These are phyloP conservation scores for Onychorhynchus coronatus DNA, from an alignment of 2,113 vertebrate genomes.

Conservation along the genomic window DNA sequence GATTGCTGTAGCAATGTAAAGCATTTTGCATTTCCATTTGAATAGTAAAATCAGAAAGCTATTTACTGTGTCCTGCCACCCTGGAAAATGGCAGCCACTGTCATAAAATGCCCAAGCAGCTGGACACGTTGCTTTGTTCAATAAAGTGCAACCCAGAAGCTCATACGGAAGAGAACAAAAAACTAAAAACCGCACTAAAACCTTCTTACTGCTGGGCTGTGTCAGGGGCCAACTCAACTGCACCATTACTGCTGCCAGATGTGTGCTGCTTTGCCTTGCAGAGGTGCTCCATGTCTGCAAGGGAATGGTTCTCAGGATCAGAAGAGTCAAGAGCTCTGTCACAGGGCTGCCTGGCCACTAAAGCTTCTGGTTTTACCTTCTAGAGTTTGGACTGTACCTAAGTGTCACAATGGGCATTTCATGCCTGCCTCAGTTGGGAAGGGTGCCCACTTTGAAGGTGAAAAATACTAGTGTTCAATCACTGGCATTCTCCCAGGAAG, in stretches of 20 bases:
- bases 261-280: not conserved
- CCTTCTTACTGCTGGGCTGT: not conserved
- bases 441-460: not conserved
- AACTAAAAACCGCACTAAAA: not conserved
- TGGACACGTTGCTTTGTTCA: not conserved
- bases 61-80: not conserved
- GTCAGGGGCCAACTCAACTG: not conserved
- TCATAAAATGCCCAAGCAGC: not conserved
- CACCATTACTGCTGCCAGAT: not conserved
- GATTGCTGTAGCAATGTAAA: not conserved
- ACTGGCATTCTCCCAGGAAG: not conserved
- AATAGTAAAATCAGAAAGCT: not conserved
- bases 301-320: not conserved
- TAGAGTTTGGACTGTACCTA: not conserved
- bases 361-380: not conserved
- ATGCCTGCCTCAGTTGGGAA: not conserved
- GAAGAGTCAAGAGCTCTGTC: not conserved
- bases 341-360: not conserved
- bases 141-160: not conserved
- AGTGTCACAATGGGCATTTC: not conserved
- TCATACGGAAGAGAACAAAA: not conserved
- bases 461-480: not conserved
- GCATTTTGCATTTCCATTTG: not conserved
- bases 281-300: not conserved
- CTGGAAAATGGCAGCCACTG: not conserved